Conservation (phyloP, 2,113 vertebrate species). For the Rhizomys pruinosus region DNA sequence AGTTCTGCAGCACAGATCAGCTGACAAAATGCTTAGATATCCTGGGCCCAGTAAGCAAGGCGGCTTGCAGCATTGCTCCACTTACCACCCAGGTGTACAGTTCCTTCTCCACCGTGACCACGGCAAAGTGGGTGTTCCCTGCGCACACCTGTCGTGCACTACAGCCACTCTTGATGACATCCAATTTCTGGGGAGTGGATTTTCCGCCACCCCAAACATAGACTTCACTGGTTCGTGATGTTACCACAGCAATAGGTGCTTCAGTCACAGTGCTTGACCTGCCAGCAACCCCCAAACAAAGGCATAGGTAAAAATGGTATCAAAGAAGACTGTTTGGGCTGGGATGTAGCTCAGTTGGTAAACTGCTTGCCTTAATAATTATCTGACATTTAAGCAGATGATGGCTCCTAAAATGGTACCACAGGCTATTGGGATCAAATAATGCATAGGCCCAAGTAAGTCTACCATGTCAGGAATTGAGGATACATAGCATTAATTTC, state of each 20-base stretch:
- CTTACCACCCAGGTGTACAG: conserved; percentile 99
- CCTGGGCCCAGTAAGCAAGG: neutral
- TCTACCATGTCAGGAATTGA: neutral
- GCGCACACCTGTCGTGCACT: conserved; percentile 97
- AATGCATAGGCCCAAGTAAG: conserved; percentile 23
- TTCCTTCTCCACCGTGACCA: conserved; percentile 99
- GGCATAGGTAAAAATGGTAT: conserved; percentile 51
- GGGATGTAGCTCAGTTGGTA: neutral
- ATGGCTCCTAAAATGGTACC: conserved; percentile 42
- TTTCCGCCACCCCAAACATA: conserved; percentile 99
- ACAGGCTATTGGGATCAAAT: conserved; percentile 34
- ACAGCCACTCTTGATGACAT: conserved; percentile 96
- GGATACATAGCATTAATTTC: neutral
- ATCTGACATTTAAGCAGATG: conserved; percentile 41
- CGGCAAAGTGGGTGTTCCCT: conserved; percentile 97
- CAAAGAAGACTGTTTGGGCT: conserved; percentile 55
- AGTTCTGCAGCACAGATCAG: neutral
- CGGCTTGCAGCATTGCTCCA: conserved; percentile 32
- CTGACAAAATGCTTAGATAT: neutral
- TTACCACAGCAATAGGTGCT: conserved; percentile 96
- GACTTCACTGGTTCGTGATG: conserved; percentile 96
- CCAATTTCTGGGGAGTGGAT: conserved; percentile 97
- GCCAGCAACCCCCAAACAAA: conserved; percentile 71
- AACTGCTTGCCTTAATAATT: neutral
- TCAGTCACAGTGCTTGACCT: conserved; percentile 94